These are phyloP conservation scores for Carlito syrichta DNA, from an alignment of 2,113 vertebrate genomes.

Conservation along the genomic window DNA sequence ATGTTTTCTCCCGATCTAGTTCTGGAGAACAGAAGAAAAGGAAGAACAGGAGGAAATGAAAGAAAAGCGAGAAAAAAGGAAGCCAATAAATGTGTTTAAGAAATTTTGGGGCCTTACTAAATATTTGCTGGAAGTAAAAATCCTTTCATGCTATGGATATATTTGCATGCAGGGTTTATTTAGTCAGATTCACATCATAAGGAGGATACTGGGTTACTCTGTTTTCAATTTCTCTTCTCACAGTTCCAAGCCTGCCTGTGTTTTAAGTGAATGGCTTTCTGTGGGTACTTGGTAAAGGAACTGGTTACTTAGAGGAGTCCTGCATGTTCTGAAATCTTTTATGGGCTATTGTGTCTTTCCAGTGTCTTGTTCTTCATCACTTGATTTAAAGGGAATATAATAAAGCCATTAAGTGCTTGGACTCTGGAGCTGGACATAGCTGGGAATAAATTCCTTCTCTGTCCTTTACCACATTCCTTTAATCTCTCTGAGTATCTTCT, in stretches of 20 bases:
- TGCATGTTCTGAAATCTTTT: slow-evolving; percentile 33
- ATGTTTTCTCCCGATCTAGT: slow-evolving; percentile 59
- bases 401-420: slow-evolving; percentile 35
- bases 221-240: slow-evolving; percentile 51
- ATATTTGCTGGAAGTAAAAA: slow-evolving; percentile 58
- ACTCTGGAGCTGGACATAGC: background rate
- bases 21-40: slow-evolving; percentile 6
- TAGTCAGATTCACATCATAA: slow-evolving; percentile 58
- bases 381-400: slow-evolving; percentile 52
- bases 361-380: slow-evolving; percentile 44
- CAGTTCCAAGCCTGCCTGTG: slow-evolving; percentile 33
- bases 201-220: slow-evolving; percentile 9
- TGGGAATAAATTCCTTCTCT: slow-evolving; percentile 38
- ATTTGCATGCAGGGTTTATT: slow-evolving; percentile 38
- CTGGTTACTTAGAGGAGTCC: slow-evolving; percentile 19
- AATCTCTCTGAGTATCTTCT: background rate
- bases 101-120: slow-evolving; percentile 51
- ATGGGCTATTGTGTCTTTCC: slow-evolving; percentile 5
- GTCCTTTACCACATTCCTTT: slow-evolving; percentile 20
- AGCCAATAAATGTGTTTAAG: slow-evolving; percentile 13
- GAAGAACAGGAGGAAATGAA: background rate
- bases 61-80: slow-evolving; percentile 27
- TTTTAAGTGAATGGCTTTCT: slow-evolving; percentile 42
- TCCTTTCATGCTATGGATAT: background rate
- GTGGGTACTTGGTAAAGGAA: slow-evolving; percentile 34